phyloP scores from a whole-genome alignment of 1,140 invertebrate genomes.

The Penaeus chinensis region DNA sequence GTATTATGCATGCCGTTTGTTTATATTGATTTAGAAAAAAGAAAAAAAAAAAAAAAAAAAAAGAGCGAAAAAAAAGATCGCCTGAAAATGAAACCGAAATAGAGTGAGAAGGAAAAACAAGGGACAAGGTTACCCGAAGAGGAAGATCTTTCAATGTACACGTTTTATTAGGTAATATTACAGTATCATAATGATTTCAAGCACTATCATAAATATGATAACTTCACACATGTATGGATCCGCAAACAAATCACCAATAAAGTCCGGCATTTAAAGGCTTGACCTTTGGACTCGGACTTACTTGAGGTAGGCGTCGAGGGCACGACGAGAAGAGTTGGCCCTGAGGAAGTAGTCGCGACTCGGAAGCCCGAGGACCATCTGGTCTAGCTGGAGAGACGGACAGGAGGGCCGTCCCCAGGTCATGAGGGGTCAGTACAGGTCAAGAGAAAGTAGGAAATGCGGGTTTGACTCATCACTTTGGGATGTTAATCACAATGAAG shows the following conservation, averaged over 20 bases:
- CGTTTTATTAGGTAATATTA: not conserved
- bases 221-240: too few species aligned
- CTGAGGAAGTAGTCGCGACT: constrained; percentile 84
- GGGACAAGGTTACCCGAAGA: too few species aligned
- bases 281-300: not conserved
- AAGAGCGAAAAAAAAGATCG: not conserved
- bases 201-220: too few species aligned
- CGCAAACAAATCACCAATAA: too few species aligned
- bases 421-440: not conserved
- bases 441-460: not conserved
- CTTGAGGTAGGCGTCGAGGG: constrained; percentile 76
- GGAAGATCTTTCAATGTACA: too few species aligned
- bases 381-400: constrained; percentile 76
- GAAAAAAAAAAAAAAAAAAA: constrained; percentile 1
- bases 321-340: constrained; percentile 67
- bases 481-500: too few species aligned
- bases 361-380: constrained; percentile 82
- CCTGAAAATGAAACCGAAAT: not conserved
- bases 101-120: not conserved
- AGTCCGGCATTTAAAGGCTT: too few species aligned
- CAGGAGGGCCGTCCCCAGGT: constrained; percentile 46
- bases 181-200: too few species aligned
- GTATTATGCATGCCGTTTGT: too few species aligned
- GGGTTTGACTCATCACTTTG: not conserved
- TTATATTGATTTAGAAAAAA: not conserved